Evolutionary conservation across 2,888 invertebrate genomes (phyloP).

Genomic region (Eudasyphora cyanicolor): DNA sequence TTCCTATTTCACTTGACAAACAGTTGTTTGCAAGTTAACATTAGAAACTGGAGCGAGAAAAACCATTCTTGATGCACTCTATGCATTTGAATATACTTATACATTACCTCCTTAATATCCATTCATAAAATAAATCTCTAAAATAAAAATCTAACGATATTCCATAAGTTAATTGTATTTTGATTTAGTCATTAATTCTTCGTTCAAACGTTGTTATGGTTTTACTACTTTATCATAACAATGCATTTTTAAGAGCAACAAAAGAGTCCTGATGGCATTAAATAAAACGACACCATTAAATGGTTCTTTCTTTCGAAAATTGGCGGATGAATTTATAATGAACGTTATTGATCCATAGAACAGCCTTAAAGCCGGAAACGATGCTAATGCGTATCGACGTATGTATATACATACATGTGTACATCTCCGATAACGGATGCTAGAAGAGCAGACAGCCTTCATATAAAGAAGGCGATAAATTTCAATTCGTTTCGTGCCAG

Average conservation of each 20-base stretch:
- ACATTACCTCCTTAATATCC: neutral
- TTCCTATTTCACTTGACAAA: no score
- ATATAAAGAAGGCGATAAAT: neutral
- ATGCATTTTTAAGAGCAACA: neutral
- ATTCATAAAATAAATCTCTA: neutral
- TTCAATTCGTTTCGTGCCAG: neutral
- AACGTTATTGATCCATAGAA: neutral
- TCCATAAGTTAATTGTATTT: neutral
- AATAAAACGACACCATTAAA: neutral
- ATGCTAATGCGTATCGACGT: neutral
- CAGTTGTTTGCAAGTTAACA: no score
- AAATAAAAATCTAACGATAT: neutral
- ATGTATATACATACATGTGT: no score
- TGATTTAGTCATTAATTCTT: neutral
- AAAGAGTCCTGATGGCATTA: neutral
- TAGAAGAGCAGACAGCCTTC: neutral
- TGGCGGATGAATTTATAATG: neutral
- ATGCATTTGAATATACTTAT: no score
- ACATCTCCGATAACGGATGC: neutral
- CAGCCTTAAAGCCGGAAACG: neutral
- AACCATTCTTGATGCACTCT: no score
- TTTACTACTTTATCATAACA: neutral
- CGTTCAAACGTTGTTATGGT: neutral
- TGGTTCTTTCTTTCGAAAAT: neutral
- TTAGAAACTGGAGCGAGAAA: no score